These are phyloP conservation scores for Polydrusus cervinus DNA, from an alignment of 2,888 invertebrate genomes.

Conservation along the genomic window DNA sequence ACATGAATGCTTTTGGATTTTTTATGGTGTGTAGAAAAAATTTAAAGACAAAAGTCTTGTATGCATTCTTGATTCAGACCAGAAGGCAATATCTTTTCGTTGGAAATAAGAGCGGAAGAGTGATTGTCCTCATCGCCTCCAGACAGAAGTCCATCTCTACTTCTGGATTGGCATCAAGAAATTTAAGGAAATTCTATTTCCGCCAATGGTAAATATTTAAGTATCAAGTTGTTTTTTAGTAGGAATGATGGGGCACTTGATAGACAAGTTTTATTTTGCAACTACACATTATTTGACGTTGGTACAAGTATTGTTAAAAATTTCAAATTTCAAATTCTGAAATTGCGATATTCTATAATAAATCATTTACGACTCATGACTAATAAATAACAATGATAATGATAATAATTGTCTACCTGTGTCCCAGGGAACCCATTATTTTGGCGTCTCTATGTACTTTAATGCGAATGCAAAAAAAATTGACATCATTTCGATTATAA, in stretches of 20 bases:
- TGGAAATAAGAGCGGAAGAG: conserved; percentile 69
- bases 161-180: conserved; percentile 65
- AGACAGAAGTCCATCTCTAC: conserved; percentile 69
- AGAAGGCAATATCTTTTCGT: conserved; percentile 59
- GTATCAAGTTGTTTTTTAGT: neutral
- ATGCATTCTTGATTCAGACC: conserved; percentile 48
- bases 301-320: no score
- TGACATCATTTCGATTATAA: no score
- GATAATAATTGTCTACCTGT: no score
- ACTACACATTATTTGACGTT: no score
- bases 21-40: neutral
- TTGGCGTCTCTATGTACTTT: no score
- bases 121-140: conserved; percentile 71
- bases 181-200: conserved; percentile 55
- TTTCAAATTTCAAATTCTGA: no score
- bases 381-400: no score
- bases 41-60: conserved; percentile 28
- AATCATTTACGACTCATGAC: no score
- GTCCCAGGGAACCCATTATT: no score
- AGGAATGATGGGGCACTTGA: neutral
- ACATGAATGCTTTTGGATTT: neutral
- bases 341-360: no score
- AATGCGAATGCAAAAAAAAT: no score
- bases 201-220: conserved; percentile 58
- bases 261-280: neutral